phyloP scores from a whole-genome alignment of 2,797 vertebrate genomes.

The Hylomyscus alleni region DNA sequence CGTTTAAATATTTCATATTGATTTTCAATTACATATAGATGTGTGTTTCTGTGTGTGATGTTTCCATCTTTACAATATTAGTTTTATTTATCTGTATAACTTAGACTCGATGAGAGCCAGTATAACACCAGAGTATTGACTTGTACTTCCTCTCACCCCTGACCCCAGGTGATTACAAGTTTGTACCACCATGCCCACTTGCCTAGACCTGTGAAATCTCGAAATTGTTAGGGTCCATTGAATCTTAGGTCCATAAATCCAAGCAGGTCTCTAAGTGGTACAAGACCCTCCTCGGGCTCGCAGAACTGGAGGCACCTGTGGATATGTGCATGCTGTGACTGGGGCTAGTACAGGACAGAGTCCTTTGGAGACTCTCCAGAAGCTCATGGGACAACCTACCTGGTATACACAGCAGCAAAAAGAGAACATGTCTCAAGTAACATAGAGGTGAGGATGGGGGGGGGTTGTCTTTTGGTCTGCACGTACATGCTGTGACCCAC shows the following conservation, averaged over 20 bases:
- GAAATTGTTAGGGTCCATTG: neutral
- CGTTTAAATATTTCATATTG: constrained; percentile 23
- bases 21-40: neutral
- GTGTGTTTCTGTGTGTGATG: neutral
- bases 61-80: neutral
- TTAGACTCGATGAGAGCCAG: neutral
- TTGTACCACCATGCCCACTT: neutral
- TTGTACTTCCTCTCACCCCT: neutral
- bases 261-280: neutral
- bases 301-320: neutral
- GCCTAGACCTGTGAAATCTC: neutral
- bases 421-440: neutral
- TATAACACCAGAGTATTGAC: neutral
- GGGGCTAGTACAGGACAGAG: neutral
- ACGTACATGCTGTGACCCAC: neutral
- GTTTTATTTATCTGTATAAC: neutral
- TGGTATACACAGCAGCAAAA: neutral
- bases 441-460: neutral
- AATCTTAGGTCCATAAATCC: neutral
- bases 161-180: neutral
- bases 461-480: neutral
- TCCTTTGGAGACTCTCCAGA: neutral
- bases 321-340: neutral
- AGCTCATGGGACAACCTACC: neutral
- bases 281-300: neutral